Conservation (phyloP, 2,113 vertebrate genomes). For the Panthera leo region DNA sequence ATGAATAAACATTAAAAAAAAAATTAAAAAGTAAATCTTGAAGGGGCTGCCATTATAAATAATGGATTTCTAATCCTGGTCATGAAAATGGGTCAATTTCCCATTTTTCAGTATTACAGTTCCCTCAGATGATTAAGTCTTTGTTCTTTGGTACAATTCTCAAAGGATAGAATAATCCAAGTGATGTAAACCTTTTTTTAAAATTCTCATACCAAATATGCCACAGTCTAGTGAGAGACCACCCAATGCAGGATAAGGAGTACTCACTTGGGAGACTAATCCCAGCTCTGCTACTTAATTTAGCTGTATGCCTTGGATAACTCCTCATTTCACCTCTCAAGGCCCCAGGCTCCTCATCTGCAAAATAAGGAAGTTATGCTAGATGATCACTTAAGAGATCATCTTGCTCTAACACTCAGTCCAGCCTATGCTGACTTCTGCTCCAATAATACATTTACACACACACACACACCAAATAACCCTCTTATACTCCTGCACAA, state of each 20-base stretch:
- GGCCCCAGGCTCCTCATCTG: conserved; percentile 42
- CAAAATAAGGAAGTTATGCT: conserved; percentile 60
- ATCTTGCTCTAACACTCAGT: background rate
- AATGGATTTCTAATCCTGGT: background rate
- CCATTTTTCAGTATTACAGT: background rate
- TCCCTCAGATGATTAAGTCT: background rate
- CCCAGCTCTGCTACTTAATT: conserved; percentile 54
- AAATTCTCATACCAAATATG: background rate
- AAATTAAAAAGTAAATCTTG: background rate
- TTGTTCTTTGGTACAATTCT: background rate
- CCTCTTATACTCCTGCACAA: background rate
- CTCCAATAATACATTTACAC: background rate
- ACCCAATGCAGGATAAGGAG: background rate
- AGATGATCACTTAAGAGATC: background rate
- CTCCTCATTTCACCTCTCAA: conserved; percentile 26
- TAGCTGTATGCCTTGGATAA: conserved; percentile 18
- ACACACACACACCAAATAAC: background rate
- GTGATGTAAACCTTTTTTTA: background rate
- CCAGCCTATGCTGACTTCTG: background rate
- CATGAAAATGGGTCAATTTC: background rate
- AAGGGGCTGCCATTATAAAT: background rate
- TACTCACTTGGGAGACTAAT: conserved; percentile 63
- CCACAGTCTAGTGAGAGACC: background rate
- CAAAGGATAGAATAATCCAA: background rate
- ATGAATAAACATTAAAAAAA: too few relatives aligned